Evolutionary conservation across 1,140 invertebrate species (phyloP), one percentile per base, ranked within the genome.

Genomic region (Zaprionus kolodkinae): DNA sequence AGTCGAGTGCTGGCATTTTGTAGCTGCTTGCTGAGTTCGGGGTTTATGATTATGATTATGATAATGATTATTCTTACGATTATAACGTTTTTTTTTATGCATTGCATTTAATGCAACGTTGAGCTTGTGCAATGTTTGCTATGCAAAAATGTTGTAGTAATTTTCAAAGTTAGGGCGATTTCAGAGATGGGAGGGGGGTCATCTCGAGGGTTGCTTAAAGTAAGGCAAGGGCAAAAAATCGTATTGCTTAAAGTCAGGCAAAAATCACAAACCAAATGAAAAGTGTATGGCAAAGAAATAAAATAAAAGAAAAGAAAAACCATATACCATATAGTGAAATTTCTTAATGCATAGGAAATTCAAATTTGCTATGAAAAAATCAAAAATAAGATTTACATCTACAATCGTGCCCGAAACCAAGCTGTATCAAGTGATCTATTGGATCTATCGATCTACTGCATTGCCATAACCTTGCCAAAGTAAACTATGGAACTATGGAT

Each of bases 401-500:
- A 69, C 15, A 36, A 38, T 15, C 11, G 25, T 30, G 21, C n/a
- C 69, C 68, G 52, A 65, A 60, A 76, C 68, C 73, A 76, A 60
- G 43, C 40, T 43, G 55, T 11, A 15, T 13, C 40, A 43, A 43
- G 40, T 21, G 45, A 11, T 11, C 21, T 21, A 21, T 12, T 68
- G 36, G 35, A 43, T 57, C 52, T 25, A 57, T 12, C 48, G 21
- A 38, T 50, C 30, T 50, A 61, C 45, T 55, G 66, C 70, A 43
- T 30, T 55, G 76, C 84, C 84, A 74, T 75, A 87, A 87, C 84
- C 84, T 88, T 88, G 83, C 83, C 76, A 88, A 71, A 61, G 72
- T 72, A 67, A 76, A 57, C 79, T 83, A 79, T 65, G 66, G 54
- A 72, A 45, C 40, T 27, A 55, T 43, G 36, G 65, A 72, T 69